Evolutionary conservation across 2,797 vertebrate species (phyloP), one percentile per base, ranked within the genome.

Genomic region (Sebastes flavidus): DNA sequence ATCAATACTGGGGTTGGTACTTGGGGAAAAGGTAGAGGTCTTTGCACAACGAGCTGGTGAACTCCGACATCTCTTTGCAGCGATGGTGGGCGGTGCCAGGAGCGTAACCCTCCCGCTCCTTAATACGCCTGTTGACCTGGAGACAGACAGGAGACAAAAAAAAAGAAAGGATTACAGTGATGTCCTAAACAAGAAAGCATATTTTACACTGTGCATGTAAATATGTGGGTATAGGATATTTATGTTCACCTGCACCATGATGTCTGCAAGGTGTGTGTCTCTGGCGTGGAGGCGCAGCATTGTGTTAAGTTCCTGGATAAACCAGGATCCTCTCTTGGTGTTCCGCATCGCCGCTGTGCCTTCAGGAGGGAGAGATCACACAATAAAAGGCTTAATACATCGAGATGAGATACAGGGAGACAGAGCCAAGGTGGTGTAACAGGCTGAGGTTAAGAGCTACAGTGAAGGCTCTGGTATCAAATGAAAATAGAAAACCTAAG

Each of bases 61-160:
- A 99, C 90, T 99, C 98, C 0, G 99, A 99, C 99, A 99, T 99
- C 94, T 99, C 99, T 92, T 99, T 99, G 91, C 99, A 99, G 71
- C 98, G 97, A 80, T 99, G 98, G 89, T 98, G 97, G 74, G 97
- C 94, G 0, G 98, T 98, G 77, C 98, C 98, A 0, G 99, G 99
- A 14, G 98, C 98, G 0, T 97, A 97, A 63, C 97, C 98, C 87
- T 99, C 99, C 29, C 98, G 95, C 63, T 96, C 94, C 86, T 99
- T 99, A 91, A 99, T 99, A 1, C 91, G 92, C 0, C 95, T 81
- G 0, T 99, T 99, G 78, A 99, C 97, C 99, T 99, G 84, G 7
- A 61, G 54, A 85, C 20, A 18, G 6, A 16, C 5, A 11, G 14
- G 8, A 56, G 16, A n/a, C n/a, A n/a, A 1, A 13, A 7, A 27